Evolutionary conservation across 92 coral and sea anemone genomes (phyloP).

Genomic region (Chrysogorgia sp.): DNA sequence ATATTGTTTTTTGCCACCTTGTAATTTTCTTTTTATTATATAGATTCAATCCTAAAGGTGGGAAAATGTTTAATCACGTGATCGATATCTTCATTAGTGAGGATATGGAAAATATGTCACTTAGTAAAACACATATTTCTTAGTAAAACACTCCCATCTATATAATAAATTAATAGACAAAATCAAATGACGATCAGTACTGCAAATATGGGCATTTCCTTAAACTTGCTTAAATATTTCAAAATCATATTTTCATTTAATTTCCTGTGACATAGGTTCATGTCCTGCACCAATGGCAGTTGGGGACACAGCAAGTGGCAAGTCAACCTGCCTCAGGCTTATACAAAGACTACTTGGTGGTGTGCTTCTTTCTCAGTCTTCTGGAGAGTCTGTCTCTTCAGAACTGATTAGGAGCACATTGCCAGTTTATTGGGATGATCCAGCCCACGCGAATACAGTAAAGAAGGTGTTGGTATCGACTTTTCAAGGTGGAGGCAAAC

Average conservation of each 20-base stretch:
- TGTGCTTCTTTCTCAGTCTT: slow-evolving; percentile 45
- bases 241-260: not conserved
- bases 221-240: too few species aligned
- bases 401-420: slow-evolving; percentile 47
- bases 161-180: too few species aligned
- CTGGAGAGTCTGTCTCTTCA: slow-evolving; percentile 43
- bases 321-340: slow-evolving; percentile 40
- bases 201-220: too few species aligned
- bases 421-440: slow-evolving; percentile 60
- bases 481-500: slow-evolving; percentile 30
- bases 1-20: too few species aligned
- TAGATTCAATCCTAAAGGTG: too few species aligned
- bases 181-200: too few species aligned
- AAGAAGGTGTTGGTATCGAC: too few species aligned
- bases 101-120: too few species aligned
- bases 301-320: slow-evolving; percentile 51
- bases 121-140: not conserved
- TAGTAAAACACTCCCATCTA: not conserved
- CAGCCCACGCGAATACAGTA: slow-evolving; percentile 41
- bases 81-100: too few species aligned
- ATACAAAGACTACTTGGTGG: slow-evolving; percentile 40
- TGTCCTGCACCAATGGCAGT: slow-evolving; percentile 64
- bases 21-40: too few species aligned
- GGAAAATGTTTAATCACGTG: too few species aligned
- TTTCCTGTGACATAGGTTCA: slow-evolving; percentile 34